These are phyloP conservation scores for Listronotus oregonensis DNA, from an alignment of 1,140 invertebrate genomes.

Conservation along the genomic window DNA sequence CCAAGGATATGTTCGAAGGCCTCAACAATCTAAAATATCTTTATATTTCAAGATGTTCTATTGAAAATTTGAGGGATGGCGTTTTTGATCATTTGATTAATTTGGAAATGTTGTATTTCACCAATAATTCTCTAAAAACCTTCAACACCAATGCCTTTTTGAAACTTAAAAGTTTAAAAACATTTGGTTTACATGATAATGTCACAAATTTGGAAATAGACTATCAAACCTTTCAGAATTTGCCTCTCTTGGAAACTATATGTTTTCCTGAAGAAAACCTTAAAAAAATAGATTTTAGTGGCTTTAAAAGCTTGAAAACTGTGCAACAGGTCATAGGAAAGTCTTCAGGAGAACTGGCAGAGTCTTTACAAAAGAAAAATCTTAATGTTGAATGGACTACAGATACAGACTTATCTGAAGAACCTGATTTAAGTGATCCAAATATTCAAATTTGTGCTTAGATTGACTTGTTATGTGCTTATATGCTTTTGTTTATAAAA, in stretches of 20 bases:
- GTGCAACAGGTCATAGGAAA: background rate
- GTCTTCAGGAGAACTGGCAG: background rate
- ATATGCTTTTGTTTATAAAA: too few species aligned
- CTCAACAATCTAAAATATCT: background rate
- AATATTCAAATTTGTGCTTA: constrained; percentile 3
- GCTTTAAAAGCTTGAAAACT: background rate
- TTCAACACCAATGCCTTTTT: background rate
- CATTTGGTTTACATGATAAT: constrained; percentile 1
- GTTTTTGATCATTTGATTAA: background rate
- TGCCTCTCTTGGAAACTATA: background rate
- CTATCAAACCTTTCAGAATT: background rate
- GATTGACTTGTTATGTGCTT: background rate
- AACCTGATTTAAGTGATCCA: background rate
- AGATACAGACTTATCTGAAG: background rate
- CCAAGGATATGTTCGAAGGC: background rate
- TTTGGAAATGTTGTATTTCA: background rate
- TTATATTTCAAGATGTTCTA: background rate
- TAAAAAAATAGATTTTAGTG: background rate
- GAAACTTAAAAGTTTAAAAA: background rate
- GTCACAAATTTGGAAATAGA: background rate
- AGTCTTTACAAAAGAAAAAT: background rate
- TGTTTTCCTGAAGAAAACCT: constrained; percentile 1
- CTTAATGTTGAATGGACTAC: background rate
- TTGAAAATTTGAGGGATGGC: background rate
- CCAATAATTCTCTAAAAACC: background rate